Evolutionary conservation across 1,140 invertebrate genomes (phyloP).

Genomic region (Trachymyrmex cornetzi): DNA sequence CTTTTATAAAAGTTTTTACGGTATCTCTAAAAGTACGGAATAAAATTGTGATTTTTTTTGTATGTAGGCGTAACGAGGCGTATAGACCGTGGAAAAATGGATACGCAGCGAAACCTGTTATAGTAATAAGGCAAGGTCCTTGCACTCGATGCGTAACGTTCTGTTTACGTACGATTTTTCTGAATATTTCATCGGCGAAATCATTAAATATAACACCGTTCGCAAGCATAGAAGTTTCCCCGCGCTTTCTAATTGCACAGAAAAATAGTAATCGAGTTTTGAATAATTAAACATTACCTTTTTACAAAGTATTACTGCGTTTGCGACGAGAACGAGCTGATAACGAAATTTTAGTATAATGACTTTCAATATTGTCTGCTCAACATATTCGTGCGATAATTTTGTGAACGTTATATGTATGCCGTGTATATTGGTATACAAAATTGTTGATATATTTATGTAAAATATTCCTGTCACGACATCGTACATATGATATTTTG

Average conservation of each 20-base stretch:
- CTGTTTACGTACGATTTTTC: slow-evolving; percentile 37
- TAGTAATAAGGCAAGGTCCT: background rate
- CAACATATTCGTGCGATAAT: background rate
- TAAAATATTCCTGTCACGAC: background rate
- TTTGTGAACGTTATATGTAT: background rate
- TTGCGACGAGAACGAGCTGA: background rate
- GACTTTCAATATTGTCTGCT: no score
- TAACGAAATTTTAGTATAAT: background rate
- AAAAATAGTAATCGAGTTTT: slow-evolving; percentile 19
- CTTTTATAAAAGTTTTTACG: background rate
- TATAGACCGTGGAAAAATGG: slow-evolving; percentile 11
- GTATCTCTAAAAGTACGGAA: background rate
- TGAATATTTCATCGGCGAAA: slow-evolving; percentile 17
- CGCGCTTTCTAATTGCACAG: slow-evolving; percentile 48
- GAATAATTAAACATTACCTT: slow-evolving; percentile 48
- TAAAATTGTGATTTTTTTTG: slow-evolving; percentile 25
- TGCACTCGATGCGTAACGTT: background rate
- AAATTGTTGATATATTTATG: background rate
- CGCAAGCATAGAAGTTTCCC: slow-evolving; percentile 36
- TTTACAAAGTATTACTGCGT: background rate
- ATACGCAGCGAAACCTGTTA: background rate
- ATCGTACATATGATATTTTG: background rate
- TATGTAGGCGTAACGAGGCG: background rate
- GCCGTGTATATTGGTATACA: background rate
- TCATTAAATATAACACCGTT: slow-evolving; percentile 21